Evolutionary conservation across 2,797 vertebrate genomes (phyloP).

Genomic region (Mus caroli): DNA sequence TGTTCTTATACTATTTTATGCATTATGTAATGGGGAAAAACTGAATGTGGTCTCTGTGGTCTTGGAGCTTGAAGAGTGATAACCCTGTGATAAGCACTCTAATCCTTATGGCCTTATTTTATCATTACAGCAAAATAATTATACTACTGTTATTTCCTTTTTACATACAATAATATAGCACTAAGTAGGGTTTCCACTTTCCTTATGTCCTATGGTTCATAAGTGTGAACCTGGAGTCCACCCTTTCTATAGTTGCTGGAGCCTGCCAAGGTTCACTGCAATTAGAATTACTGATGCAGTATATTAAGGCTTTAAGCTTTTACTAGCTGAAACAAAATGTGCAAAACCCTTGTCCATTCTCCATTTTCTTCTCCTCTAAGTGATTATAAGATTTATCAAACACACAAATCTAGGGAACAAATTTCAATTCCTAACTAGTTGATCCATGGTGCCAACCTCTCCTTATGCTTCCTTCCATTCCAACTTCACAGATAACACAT

Average conservation of each 20-base stretch:
- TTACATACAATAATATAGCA: not conserved
- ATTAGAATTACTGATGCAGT: not conserved
- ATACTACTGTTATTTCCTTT: not conserved
- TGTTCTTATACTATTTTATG: not conserved
- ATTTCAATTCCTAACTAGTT: not conserved
- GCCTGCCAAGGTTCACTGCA: not conserved
- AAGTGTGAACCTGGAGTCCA: not conserved
- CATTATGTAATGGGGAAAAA: not conserved
- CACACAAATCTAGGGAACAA: not conserved
- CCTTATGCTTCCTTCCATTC: not conserved
- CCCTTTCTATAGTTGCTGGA: not conserved
- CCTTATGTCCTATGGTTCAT: not conserved
- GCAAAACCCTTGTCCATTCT: not conserved
- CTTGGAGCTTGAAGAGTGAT: not conserved
- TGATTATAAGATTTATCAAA: not conserved
- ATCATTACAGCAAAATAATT: constrained; percentile 19
- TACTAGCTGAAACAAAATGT: not conserved
- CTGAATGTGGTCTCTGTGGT: not conserved
- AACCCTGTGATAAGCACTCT: not conserved
- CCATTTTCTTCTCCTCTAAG: not conserved
- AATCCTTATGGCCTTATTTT: constrained; percentile 3
- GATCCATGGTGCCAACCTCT: not conserved
- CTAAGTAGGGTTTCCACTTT: constrained; percentile 5
- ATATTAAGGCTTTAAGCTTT: not conserved
- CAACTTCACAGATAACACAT: not conserved